Conservation (phyloP, 2,797 vertebrate species). For the Hoplostethus atlanticus region DNA sequence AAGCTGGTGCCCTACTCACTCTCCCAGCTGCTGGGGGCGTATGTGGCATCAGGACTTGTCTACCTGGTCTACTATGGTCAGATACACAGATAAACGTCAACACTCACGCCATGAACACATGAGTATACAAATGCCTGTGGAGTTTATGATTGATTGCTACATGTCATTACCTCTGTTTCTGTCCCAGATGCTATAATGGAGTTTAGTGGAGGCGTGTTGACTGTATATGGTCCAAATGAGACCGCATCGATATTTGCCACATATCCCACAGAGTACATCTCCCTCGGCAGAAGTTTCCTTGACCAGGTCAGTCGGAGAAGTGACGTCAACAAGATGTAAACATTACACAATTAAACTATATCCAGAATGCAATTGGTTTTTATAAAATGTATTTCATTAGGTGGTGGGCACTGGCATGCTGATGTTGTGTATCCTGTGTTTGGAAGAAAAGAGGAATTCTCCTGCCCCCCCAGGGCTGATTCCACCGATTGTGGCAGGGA, state of each 20-base stretch:
- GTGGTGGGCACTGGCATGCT: slow-evolving; percentile 87
- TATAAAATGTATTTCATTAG: slow-evolving; percentile 59
- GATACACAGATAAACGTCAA: slow-evolving; percentile 7
- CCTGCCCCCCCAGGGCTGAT: slow-evolving; percentile 82
- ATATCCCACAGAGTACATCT: slow-evolving; percentile 83
- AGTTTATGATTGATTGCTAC: background rate
- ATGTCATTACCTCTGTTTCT: slow-evolving; percentile 10
- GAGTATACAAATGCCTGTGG: background rate
- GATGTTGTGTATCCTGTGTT: slow-evolving; percentile 83
- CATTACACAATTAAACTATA: background rate
- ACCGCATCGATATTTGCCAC: slow-evolving; percentile 91
- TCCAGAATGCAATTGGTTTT: background rate
- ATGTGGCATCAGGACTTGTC: slow-evolving; percentile 82
- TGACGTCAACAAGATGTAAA: background rate
- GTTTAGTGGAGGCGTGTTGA: slow-evolving; percentile 84
- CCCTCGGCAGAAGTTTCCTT: slow-evolving; percentile 82
- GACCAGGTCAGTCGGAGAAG: slow-evolving; percentile 83
- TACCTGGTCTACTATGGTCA: slow-evolving; percentile 89
- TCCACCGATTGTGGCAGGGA: slow-evolving; percentile 80
- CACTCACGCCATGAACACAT: background rate
- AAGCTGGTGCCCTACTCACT: slow-evolving; percentile 84
- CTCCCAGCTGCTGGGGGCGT: slow-evolving; percentile 84
- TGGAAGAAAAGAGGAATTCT: slow-evolving; percentile 84
- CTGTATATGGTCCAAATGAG: slow-evolving; percentile 84
- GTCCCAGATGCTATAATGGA: slow-evolving; percentile 86